phyloP scores from a whole-genome alignment of 2,113 vertebrate species.

The Serinus canaria region DNA sequence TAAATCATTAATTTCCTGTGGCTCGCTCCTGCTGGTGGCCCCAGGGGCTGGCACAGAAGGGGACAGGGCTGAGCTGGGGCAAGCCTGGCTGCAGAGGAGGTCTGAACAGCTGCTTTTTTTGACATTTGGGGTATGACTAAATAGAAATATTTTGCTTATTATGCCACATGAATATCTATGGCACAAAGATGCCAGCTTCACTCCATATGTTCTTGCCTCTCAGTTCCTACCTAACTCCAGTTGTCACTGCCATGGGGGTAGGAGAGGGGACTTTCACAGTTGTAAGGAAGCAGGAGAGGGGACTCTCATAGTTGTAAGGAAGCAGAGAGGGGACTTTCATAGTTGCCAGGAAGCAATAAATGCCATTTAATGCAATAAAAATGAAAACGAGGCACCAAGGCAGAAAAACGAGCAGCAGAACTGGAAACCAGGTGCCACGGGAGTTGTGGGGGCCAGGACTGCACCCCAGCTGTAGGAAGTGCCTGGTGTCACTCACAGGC shows the following conservation, averaged over 20 bases:
- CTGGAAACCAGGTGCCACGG: rapidly evolving
- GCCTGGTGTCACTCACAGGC: neutral
- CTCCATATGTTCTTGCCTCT: neutral
- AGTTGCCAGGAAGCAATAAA: neutral
- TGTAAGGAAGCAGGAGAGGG: neutral
- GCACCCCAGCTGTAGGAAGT: neutral
- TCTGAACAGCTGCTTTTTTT: rapidly evolving
- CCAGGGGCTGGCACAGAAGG: rapidly evolving
- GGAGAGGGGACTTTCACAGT: neutral
- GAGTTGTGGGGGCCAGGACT: neutral
- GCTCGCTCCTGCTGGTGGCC: neutral
- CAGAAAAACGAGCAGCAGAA: neutral
- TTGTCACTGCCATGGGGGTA: neutral
- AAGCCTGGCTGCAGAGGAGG: neutral
- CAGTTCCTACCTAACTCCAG: neutral
- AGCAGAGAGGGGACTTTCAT: neutral
- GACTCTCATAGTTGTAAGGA: neutral
- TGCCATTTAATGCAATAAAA: neutral
- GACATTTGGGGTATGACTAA: neutral
- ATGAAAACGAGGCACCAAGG: neutral
- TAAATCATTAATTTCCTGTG: neutral
- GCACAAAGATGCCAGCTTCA: neutral
- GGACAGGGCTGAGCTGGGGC: rapidly evolving
- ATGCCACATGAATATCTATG: neutral
- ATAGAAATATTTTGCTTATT: neutral